These are phyloP conservation scores for Actinopyga echinites DNA, from an alignment of 53 echinoderm and acorn worm species.

Conservation along the genomic window DNA sequence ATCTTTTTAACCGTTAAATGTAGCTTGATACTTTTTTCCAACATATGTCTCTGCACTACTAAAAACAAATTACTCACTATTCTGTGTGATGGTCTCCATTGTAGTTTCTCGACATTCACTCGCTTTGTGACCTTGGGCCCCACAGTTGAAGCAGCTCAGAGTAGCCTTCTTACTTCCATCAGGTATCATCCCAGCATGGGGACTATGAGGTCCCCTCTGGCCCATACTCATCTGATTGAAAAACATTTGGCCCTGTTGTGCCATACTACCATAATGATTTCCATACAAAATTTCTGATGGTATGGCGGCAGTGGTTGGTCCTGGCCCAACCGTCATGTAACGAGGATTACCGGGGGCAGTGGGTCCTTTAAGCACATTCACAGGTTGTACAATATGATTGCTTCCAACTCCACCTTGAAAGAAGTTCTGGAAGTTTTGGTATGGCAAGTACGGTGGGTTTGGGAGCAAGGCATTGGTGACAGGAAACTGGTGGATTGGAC, in stretches of 20 bases:
- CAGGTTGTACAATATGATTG: conserved; percentile 58
- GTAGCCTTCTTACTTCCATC: conserved; percentile 62
- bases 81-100: conserved; percentile 84
- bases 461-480: conserved; percentile 51
- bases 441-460: conserved; percentile 39
- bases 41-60: background rate
- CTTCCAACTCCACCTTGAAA: conserved; percentile 52
- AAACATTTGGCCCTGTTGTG: conserved; percentile 41
- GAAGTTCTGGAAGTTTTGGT: conserved; percentile 77
- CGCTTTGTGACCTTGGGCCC: conserved; percentile 74
- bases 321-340: background rate
- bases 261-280: background rate
- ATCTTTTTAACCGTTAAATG: too few species aligned
- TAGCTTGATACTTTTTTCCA: too few species aligned
- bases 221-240: conserved; percentile 45
- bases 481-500: conserved; percentile 52
- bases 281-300: conserved; percentile 46
- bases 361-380: conserved; percentile 57
- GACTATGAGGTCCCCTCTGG: conserved; percentile 58
- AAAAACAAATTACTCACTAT: conserved; percentile 66
- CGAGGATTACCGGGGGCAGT: conserved; percentile 9
- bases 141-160: conserved; percentile 91
- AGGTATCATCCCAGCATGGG: background rate
- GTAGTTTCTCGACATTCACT: conserved; percentile 71
- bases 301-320: background rate